Conservation (phyloP, 2,113 vertebrate genomes). For the Enhydra lutris region DNA sequence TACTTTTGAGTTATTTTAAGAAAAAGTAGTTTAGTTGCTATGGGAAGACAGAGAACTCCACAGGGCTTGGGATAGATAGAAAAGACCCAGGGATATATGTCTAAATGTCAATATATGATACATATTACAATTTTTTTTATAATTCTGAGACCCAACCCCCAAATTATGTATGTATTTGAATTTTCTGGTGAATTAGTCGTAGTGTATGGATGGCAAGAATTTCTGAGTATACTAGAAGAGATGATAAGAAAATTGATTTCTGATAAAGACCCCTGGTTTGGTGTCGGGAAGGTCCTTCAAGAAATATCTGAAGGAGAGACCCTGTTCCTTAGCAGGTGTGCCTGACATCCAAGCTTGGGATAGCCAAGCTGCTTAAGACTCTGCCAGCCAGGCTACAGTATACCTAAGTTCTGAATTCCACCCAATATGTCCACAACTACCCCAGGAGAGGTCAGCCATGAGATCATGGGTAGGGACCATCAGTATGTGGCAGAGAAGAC, state of each 20-base stretch:
- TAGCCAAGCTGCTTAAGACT: neutral
- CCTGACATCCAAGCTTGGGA: neutral
- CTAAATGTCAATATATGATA: neutral
- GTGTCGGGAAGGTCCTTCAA: neutral
- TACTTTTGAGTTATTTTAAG: neutral
- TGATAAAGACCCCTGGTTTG: neutral
- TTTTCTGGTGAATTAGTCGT: neutral
- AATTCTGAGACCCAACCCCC: neutral
- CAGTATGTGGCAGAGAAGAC: neutral
- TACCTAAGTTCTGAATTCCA: neutral
- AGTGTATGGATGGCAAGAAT: neutral
- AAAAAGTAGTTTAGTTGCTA: neutral
- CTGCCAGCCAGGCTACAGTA: neutral
- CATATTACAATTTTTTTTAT: neutral
- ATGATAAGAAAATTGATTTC: neutral
- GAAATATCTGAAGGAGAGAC: neutral
- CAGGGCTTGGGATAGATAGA: neutral
- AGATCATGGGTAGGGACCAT: too few species aligned
- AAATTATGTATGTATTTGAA: neutral
- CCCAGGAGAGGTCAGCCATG: neutral
- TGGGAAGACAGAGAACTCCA: neutral
- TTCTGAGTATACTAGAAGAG: neutral
- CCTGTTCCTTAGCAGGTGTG: neutral
- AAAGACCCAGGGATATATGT: neutral
- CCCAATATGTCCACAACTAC: neutral